Percentiles rank a stretch among this genome's conserved stretches.
Conservation (phyloP, 2,888 invertebrate genomes). For the Drosophila demipolita region DNA sequence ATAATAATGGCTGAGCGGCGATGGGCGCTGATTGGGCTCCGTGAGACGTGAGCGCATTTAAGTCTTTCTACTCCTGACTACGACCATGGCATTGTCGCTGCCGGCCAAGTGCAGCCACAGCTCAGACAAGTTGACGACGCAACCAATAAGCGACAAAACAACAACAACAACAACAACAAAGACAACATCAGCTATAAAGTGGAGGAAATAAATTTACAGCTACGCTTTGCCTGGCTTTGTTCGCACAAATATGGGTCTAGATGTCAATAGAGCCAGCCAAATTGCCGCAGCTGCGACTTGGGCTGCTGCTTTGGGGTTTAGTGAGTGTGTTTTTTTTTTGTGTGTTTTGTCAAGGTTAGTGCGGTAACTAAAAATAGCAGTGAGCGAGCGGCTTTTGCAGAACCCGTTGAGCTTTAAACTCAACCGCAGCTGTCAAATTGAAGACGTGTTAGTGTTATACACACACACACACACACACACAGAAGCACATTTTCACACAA, state of each 20-base stretch:
- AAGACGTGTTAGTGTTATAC: constrained; percentile 64
- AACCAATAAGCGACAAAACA: constrained; percentile 20
- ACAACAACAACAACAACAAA: background rate
- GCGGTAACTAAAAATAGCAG: constrained; percentile 69
- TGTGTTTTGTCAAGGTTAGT: constrained; percentile 61
- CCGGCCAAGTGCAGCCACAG: constrained; percentile 56
- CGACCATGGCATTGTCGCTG: constrained; percentile 54
- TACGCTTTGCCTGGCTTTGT: constrained; percentile 42
- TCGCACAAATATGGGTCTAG: constrained; percentile 71
- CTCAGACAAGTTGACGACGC: constrained; percentile 65
- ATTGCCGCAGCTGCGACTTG: constrained; percentile 9
- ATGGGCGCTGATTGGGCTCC: constrained; percentile 68
- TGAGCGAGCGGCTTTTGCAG: constrained; percentile 58
- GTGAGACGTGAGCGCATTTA: constrained; percentile 71
- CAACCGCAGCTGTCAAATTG: constrained; percentile 74
- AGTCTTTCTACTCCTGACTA: constrained; percentile 35
- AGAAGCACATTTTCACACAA: constrained; percentile 30
- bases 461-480: constrained; percentile 47
- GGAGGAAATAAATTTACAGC: constrained; percentile 65
- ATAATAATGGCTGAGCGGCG: constrained; percentile 65
- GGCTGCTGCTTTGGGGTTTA: constrained; percentile 43
- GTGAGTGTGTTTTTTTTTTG: constrained; percentile 34
- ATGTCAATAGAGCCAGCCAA: constrained; percentile 66
- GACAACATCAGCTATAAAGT: background rate
- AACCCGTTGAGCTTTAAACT: constrained; percentile 51